These are phyloP conservation scores for Pseudomyrmex cubaensis DNA, from an alignment of 1,140 invertebrate species.

Conservation along the genomic window DNA sequence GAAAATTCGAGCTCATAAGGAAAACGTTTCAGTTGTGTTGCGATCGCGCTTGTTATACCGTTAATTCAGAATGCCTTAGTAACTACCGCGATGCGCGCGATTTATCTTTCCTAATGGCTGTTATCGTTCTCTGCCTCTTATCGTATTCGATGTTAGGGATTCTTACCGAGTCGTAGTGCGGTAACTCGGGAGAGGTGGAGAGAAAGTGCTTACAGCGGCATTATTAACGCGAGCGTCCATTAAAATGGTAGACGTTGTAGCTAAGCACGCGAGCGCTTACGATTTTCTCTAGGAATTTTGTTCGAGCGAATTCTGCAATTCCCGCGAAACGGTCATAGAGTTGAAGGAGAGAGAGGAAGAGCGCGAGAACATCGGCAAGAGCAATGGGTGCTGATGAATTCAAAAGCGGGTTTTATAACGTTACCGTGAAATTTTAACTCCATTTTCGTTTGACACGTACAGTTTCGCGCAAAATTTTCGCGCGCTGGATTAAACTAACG, in stretches of 20 bases:
- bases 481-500: not conserved
- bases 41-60: slow-evolving; percentile 1
- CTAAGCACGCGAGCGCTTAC: slow-evolving; percentile 33
- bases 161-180: slow-evolving; percentile 28
- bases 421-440: slow-evolving; percentile 19
- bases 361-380: slow-evolving; percentile 6
- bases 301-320: slow-evolving; percentile 44
- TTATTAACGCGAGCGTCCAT: slow-evolving; percentile 63
- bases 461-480: slow-evolving; percentile 20
- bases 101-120: slow-evolving; percentile 46
- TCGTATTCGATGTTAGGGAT: slow-evolving; percentile 51
- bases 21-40: not conserved
- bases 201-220: slow-evolving; percentile 51
- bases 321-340: slow-evolving; percentile 9
- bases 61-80: slow-evolving; percentile 33
- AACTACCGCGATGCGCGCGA: not conserved
- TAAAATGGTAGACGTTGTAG: slow-evolving; percentile 55
- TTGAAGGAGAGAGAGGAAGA: not conserved
- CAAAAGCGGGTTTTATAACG: slow-evolving; percentile 18
- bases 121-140: slow-evolving; percentile 48
- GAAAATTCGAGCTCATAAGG: slow-evolving; percentile 16
- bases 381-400: slow-evolving; percentile 25
- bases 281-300: slow-evolving; percentile 59
- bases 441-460: slow-evolving; percentile 12
- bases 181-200: slow-evolving; percentile 49